A percentile compares a stretch with the other conserved stretches of the same genome.
phyloP scores from a whole-genome alignment of 1,140 invertebrate species.

The Leptopilina boulardi region DNA sequence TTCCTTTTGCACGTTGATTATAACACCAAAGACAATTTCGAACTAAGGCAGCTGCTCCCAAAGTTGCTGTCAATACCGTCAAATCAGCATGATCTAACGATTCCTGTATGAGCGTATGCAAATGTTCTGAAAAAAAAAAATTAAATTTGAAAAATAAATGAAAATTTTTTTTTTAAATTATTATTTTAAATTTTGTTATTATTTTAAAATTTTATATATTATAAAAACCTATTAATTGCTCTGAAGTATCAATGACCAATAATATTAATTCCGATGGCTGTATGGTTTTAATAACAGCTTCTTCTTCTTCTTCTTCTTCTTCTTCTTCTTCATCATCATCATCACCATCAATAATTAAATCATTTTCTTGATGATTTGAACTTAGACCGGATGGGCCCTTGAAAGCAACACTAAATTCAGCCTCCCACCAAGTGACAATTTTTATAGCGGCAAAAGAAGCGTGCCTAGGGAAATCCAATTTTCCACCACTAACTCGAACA shows the following conservation, averaged over 20 bases:
- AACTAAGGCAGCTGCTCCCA: slow-evolving; percentile 85
- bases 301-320: too few species aligned
- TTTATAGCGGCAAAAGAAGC: slow-evolving; percentile 88
- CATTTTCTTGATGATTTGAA: slow-evolving; percentile 34
- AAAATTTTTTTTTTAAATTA: background rate
- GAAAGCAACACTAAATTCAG: slow-evolving; percentile 80
- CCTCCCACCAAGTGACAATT: slow-evolving; percentile 86
- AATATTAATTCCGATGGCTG: slow-evolving; percentile 84
- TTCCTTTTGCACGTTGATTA: slow-evolving; percentile 77
- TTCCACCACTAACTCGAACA: slow-evolving; percentile 83
- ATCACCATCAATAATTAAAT: background rate
- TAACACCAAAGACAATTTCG: slow-evolving; percentile 87
- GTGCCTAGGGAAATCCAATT: slow-evolving; percentile 86
- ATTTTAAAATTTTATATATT: too few species aligned
- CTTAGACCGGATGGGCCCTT: slow-evolving; percentile 75
- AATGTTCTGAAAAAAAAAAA: slow-evolving; percentile 78
- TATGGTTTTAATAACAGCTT: slow-evolving; percentile 80
- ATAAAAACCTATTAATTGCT: slow-evolving; percentile 77
- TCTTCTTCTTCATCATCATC: too few species aligned
- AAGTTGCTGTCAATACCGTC: slow-evolving; percentile 84
- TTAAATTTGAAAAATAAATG: slow-evolving; percentile 23
- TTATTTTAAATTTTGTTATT: too few species aligned
- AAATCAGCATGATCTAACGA: slow-evolving; percentile 88
- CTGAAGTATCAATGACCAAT: slow-evolving; percentile 82
- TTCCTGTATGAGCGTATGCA: slow-evolving; percentile 86